A percentile compares a stretch with the other conserved stretches of the same genome.
phyloP scores from a whole-genome alignment of 2,888 invertebrate species.

The Cyaniris semiargus region DNA sequence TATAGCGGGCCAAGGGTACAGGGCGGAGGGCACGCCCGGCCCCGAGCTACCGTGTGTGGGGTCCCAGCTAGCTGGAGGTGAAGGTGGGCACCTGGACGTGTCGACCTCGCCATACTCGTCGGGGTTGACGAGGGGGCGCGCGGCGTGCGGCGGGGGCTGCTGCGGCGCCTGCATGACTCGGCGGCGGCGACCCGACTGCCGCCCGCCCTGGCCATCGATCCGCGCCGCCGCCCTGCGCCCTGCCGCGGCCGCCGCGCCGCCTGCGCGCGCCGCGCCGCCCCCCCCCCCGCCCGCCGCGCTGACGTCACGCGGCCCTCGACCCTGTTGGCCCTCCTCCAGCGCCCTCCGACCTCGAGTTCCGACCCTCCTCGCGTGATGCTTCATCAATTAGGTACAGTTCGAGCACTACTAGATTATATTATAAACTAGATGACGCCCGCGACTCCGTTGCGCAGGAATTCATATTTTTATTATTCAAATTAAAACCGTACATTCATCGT shows the following conservation, averaged over 20 bases:
- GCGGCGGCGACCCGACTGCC: slow-evolving; percentile 46
- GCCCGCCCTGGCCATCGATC: slow-evolving; percentile 31
- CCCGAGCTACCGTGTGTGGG: background rate
- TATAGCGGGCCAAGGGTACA: background rate
- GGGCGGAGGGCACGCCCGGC: background rate
- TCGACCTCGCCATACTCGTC: slow-evolving; percentile 93
- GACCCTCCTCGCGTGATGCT: slow-evolving; percentile 44
- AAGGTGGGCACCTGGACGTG: slow-evolving; percentile 82
- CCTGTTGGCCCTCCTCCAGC: slow-evolving; percentile 58
- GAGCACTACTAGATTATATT: background rate
- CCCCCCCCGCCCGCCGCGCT: slow-evolving; percentile 37
- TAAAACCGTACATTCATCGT: too few species aligned
- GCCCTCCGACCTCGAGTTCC: slow-evolving; percentile 62
- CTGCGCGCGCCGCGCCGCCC: slow-evolving; percentile 25
- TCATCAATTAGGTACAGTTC: background rate
- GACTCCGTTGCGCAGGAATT: too few species aligned
- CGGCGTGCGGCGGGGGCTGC: slow-evolving; percentile 50
- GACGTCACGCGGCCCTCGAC: slow-evolving; percentile 52
- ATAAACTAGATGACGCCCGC: too few species aligned
- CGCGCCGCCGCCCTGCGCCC: slow-evolving; percentile 39
- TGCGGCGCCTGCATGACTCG: slow-evolving; percentile 54
- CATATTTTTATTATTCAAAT: too few species aligned
- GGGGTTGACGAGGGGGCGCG: slow-evolving; percentile 89
- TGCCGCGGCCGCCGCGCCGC: slow-evolving; percentile 30
- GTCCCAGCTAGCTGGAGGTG: background rate